Base-by-base conservation (phyloP, 1,140 invertebrate species). In the Zelostemma sp. region DNA sequence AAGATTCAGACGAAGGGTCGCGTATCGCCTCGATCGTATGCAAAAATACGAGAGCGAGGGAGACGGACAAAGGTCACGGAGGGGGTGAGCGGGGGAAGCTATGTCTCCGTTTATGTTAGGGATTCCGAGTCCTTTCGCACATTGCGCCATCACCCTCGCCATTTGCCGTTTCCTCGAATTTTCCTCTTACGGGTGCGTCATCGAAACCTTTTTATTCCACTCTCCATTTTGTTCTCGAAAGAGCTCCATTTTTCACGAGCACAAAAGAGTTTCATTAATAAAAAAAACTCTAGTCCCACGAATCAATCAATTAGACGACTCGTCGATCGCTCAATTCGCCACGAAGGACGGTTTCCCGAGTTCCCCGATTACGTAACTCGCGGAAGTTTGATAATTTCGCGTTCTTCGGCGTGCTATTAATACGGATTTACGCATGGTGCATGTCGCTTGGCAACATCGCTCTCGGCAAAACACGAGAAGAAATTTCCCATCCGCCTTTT, bases 381-480 rank as follows among this genome's bases (percentile, higher is more conserved):
- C n/a, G n/a, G n/a, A n/a, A n/a, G n/a, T n/a, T n/a, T n/a, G n/a
- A n/a, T n/a, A n/a, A n/a, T n/a, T n/a, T n/a, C n/a, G 15, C 28
- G 48, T 62, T 43, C 48, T 40, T 40, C 43, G 53, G n/a, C n/a
- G n/a, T n/a, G n/a, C n/a, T n/a, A 25, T 25, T 25, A 65, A 53
- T 61, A 35, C 54, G 65, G 54, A 50, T 59, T 62, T 71, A 50
- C 63, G 49, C 55, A 55, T 55, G 63, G 55, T 48, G 56, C 62
- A 43, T 55, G 68, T 72, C 67, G 59, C 68, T 21, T 55, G 38
- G 68, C 63, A 72, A 72, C 68, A 54, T 51, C 45, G 68, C 68
- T 71, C 58, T 71, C 63, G 51, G 62, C 55, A 67, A 67, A 72
- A 63, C 40, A 58, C 43, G 49, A 61, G 58, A 66, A 66, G 54